Conservation (phyloP, 2,888 invertebrate species). For the Monoplex corrugatus region DNA sequence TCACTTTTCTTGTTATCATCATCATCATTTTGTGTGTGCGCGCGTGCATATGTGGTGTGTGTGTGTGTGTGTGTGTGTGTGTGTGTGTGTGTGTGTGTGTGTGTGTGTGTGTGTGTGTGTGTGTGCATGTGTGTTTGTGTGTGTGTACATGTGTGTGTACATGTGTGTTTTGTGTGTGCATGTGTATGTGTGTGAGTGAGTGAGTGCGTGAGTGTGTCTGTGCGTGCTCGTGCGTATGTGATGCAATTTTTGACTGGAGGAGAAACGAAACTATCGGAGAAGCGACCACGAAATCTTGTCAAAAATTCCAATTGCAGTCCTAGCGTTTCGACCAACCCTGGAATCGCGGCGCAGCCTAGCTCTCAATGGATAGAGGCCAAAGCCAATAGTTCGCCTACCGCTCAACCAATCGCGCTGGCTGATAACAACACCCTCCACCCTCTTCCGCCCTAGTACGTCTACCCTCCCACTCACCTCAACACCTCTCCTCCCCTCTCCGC, state of each 20-base stretch:
- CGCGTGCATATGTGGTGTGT: too few species aligned
- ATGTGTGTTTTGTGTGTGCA: neutral
- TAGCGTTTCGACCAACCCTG: slow-evolving; percentile 22
- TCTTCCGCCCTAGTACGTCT: neutral
- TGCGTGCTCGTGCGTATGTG: too few species aligned
- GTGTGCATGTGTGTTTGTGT: neutral
- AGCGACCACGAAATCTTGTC: too few species aligned
- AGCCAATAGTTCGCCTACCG: slow-evolving; percentile 50
- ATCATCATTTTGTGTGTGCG: too few species aligned
- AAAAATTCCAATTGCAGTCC: neutral
- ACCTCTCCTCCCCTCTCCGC: neutral
- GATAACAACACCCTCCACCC: slow-evolving; percentile 33
- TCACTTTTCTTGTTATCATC: too few species aligned
- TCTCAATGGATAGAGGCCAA: slow-evolving; percentile 52
- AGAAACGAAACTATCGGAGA: too few species aligned
- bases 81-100: neutral
- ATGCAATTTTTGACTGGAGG: too few species aligned
- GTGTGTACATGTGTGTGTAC: neutral
- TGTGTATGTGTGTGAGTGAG: neutral
- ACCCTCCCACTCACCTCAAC: neutral
- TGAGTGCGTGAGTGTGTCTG: neutral
- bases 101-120: slow-evolving; percentile 8
- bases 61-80: too few species aligned
- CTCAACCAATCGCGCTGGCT: slow-evolving; percentile 51
- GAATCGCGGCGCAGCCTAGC: neutral